phyloP scores from a whole-genome alignment of 2,113 vertebrate species.

The Ivindomyrus marchei region DNA sequence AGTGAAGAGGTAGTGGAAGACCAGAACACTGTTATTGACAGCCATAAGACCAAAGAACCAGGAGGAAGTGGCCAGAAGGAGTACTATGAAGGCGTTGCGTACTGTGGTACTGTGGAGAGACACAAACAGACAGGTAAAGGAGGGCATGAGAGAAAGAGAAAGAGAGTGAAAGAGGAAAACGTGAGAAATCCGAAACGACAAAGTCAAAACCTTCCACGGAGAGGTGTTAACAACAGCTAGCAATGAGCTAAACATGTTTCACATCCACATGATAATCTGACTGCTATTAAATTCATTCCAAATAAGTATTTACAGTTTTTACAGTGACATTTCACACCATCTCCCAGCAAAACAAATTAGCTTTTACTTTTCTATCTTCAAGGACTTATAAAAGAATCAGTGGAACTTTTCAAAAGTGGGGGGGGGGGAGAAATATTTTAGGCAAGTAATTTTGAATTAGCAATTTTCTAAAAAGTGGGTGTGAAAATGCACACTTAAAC shows the following conservation, averaged over 20 bases:
- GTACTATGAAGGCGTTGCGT: constrained; percentile 85
- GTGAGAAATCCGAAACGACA: background rate
- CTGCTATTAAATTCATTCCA: background rate
- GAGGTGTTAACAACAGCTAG: background rate
- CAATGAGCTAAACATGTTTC: constrained; percentile 8
- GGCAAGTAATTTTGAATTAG: background rate
- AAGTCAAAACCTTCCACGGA: background rate
- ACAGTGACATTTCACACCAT: background rate
- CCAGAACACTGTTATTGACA: constrained; percentile 95
- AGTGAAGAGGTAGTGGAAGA: constrained; percentile 95
- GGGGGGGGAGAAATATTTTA: background rate
- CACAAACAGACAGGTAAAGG: constrained; percentile 14
- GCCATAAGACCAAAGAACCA: constrained; percentile 98
- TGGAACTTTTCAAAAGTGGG: background rate
- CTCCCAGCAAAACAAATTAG: background rate
- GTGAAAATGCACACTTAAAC: background rate
- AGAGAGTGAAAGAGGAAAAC: background rate
- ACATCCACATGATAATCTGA: background rate
- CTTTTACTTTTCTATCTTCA: background rate
- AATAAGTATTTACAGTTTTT: background rate
- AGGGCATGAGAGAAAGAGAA: background rate
- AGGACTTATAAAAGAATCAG: background rate
- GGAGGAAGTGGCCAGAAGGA: constrained; percentile 86
- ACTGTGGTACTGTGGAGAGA: constrained; percentile 73
- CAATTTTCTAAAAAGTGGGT: background rate